Conservation (phyloP, 2,113 vertebrate genomes). For the Sylvia atricapilla region DNA sequence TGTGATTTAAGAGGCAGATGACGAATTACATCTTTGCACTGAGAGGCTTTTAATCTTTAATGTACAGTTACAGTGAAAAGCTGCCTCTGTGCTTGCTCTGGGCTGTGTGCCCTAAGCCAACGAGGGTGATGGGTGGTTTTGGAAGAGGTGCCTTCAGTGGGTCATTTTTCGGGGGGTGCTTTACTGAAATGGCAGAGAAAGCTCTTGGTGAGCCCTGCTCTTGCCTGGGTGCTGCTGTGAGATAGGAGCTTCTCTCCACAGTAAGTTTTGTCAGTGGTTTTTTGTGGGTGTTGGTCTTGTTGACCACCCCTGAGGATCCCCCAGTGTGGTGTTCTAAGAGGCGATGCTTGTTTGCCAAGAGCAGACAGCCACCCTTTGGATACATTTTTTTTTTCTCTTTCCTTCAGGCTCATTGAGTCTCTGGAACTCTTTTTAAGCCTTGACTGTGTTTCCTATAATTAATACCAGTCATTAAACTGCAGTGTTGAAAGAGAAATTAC, state of each 20-base stretch:
- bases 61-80: not conserved
- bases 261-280: not conserved
- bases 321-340: not conserved
- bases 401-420: conserved; percentile 15
- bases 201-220: not conserved
- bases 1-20: conserved; percentile 43
- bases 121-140: not conserved
- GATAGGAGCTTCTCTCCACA: not conserved
- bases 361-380: not conserved
- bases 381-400: not conserved
- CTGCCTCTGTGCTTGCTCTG: not conserved
- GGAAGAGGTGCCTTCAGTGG: not conserved
- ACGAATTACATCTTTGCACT: not conserved
- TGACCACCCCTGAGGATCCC: not conserved
- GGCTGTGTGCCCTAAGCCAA: not conserved
- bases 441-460: conserved; percentile 69
- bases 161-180: not conserved
- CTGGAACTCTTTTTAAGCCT: conserved; percentile 48
- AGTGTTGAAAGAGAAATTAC: conserved; percentile 73
- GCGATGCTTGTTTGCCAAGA: not conserved
- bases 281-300: not conserved
- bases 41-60: conserved; percentile 27
- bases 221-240: not conserved
- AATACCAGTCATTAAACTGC: conserved; percentile 72
- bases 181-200: not conserved